These are phyloP conservation scores for Gastrophryne carolinensis DNA, from an alignment of 2,797 vertebrate genomes.

Conservation along the genomic window DNA sequence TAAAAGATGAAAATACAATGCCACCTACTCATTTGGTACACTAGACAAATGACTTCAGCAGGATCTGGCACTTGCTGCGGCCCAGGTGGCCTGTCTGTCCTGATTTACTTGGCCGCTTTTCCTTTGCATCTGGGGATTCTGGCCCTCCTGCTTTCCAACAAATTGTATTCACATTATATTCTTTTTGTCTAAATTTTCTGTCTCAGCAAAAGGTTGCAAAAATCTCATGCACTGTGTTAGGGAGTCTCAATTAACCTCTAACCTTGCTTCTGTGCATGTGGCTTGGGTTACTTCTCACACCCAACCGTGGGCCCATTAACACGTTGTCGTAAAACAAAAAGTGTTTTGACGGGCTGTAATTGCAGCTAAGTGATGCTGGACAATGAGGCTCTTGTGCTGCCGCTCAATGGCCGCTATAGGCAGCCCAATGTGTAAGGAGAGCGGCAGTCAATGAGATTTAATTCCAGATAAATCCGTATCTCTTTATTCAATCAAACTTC, in stretches of 20 bases:
- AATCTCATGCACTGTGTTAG: slow-evolving; percentile 92
- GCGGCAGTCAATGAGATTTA: slow-evolving; percentile 73
- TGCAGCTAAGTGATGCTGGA: slow-evolving; percentile 89
- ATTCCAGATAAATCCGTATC: slow-evolving; percentile 56
- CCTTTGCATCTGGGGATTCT: slow-evolving; percentile 77
- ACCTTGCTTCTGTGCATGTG: slow-evolving; percentile 82
- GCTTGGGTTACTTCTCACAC: slow-evolving; percentile 90
- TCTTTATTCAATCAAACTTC: slow-evolving; percentile 61
- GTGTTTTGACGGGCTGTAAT: slow-evolving; percentile 95
- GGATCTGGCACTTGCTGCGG: slow-evolving; percentile 77
- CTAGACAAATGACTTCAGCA: slow-evolving; percentile 68
- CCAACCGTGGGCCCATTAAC: slow-evolving; percentile 90
- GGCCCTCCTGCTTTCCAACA: slow-evolving; percentile 82
- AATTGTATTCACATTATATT: slow-evolving; percentile 96
- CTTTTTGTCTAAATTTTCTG: slow-evolving; percentile 81
- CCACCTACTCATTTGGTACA: slow-evolving; percentile 61
- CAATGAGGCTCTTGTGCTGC: slow-evolving; percentile 81
- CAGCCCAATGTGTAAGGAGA: slow-evolving; percentile 68
- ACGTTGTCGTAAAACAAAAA: slow-evolving; percentile 88
- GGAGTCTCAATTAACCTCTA: slow-evolving; percentile 93
- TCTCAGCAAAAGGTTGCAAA: slow-evolving; percentile 84
- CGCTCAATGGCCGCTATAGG: slow-evolving; percentile 62
- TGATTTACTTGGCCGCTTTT: slow-evolving; percentile 73
- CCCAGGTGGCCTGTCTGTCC: slow-evolving; percentile 79
- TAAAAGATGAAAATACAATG: slow-evolving; percentile 57